A percentile compares a stretch with the other conserved stretches of the same genome.
Evolutionary conservation across 2,888 invertebrate genomes (phyloP).

Genomic region (Ichneumoninae sp.): DNA sequence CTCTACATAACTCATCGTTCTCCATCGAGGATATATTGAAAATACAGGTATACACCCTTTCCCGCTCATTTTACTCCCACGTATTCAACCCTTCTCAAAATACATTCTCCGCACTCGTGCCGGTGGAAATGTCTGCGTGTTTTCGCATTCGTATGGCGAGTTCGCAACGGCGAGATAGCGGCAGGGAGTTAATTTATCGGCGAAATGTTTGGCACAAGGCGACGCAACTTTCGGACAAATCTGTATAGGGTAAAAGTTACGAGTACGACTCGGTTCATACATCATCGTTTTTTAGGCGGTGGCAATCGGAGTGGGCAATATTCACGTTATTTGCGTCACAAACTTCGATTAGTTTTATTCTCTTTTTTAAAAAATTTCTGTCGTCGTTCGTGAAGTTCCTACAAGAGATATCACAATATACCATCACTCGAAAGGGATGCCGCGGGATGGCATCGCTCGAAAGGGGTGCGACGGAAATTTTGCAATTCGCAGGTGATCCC

Average conservation of each 20-base stretch:
- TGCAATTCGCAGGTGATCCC: conserved; percentile 2
- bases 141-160: conserved; percentile 32
- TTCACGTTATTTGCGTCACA: no score
- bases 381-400: not conserved
- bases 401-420: not conserved
- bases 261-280: no score
- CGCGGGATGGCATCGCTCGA: not conserved
- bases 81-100: conserved; percentile 40
- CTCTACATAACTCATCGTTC: conserved; percentile 63
- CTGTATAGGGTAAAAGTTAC: no score
- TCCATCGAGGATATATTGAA: conserved; percentile 63
- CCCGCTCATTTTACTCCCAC: conserved; percentile 5
- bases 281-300: no score
- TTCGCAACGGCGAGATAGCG: conserved; percentile 14
- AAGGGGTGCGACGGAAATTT: not conserved
- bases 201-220: not conserved
- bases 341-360: no score
- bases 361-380: no score
- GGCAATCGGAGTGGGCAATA: no score
- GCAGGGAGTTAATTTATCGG: conserved; percentile 38
- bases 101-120: conserved; percentile 33
- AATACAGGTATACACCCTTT: conserved; percentile 39
- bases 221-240: no score
- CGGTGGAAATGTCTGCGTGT: conserved; percentile 17
- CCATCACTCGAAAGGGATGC: not conserved